Evolutionary conservation across 2,888 invertebrate species (phyloP).

Genomic region (Serrognathus titanus): DNA sequence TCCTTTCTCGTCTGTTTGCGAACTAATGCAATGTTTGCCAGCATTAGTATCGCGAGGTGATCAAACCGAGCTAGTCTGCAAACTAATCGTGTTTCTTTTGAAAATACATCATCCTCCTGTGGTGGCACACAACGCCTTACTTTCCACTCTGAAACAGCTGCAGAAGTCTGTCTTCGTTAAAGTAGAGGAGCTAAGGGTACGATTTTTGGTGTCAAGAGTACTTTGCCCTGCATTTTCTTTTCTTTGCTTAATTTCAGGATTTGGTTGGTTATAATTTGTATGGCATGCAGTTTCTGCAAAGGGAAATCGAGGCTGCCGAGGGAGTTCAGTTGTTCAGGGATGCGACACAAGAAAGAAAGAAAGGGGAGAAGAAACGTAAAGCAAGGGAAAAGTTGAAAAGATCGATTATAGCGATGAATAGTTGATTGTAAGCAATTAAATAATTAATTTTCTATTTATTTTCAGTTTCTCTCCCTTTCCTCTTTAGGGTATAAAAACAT

Average conservation of each 20-base stretch:
- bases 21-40: conserved; percentile 71
- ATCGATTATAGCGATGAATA: conserved; percentile 49
- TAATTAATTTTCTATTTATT: too few species aligned
- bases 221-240: neutral
- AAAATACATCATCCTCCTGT: conserved; percentile 77
- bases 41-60: conserved; percentile 65
- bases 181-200: conserved; percentile 62
- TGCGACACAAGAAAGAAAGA: conserved; percentile 61
- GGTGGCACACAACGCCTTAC: conserved; percentile 64
- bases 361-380: conserved; percentile 61
- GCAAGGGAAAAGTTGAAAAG: conserved; percentile 64
- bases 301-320: conserved; percentile 70
- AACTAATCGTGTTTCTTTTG: conserved; percentile 73
- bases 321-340: conserved; percentile 76
- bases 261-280: conserved; percentile 82
- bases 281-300: conserved; percentile 72
- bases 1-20: conserved; percentile 78
- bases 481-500: too few species aligned
- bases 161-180: conserved; percentile 55
- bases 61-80: conserved; percentile 72
- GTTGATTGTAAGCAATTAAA: neutral
- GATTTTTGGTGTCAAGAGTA: conserved; percentile 17
- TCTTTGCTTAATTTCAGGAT: conserved; percentile 57
- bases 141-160: conserved; percentile 64
- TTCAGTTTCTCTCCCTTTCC: too few species aligned